Conservation (phyloP, 2,113 vertebrate species). For the Hyla sarda region DNA sequence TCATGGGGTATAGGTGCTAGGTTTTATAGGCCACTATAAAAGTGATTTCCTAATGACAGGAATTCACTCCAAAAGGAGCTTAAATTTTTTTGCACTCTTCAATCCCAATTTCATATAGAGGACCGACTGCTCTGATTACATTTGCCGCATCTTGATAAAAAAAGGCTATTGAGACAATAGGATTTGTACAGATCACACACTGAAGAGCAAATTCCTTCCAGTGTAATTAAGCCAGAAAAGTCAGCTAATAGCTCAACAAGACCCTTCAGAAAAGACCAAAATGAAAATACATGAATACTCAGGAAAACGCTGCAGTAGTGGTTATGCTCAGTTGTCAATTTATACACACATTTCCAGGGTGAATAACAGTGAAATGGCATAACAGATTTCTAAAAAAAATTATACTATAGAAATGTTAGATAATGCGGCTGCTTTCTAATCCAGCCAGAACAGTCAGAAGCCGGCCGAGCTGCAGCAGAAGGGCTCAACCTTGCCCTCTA, state of each 20-base stretch:
- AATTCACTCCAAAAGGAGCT: neutral
- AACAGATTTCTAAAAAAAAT: too few species aligned
- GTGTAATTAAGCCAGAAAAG: slow-evolving; percentile 9
- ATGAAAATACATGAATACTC: neutral
- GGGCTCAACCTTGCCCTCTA: too few species aligned
- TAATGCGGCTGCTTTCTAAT: too few species aligned
- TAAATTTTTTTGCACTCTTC: neutral
- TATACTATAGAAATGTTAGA: too few species aligned
- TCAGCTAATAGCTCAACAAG: slow-evolving; percentile 1
- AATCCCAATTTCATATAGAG: neutral
- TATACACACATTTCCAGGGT: too few species aligned
- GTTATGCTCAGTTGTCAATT: too few species aligned
- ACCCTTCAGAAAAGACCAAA: neutral
- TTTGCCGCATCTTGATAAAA: slow-evolving; percentile 1
- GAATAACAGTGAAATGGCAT: too few species aligned
- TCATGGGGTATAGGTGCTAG: neutral
- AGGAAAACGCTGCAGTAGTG: neutral
- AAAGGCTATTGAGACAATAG: slow-evolving; percentile 25
- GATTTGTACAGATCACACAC: slow-evolving; percentile 21
- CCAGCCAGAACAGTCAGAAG: too few species aligned
- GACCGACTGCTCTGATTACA: neutral
- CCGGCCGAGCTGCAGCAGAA: too few species aligned
- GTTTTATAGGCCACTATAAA: neutral
- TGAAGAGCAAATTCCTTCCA: neutral
- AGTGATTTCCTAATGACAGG: neutral